Percentiles rank a stretch among this genome's conserved stretches.
Evolutionary conservation across 2,113 vertebrate genomes (phyloP).

Genomic region (Malurus cyaneus): DNA sequence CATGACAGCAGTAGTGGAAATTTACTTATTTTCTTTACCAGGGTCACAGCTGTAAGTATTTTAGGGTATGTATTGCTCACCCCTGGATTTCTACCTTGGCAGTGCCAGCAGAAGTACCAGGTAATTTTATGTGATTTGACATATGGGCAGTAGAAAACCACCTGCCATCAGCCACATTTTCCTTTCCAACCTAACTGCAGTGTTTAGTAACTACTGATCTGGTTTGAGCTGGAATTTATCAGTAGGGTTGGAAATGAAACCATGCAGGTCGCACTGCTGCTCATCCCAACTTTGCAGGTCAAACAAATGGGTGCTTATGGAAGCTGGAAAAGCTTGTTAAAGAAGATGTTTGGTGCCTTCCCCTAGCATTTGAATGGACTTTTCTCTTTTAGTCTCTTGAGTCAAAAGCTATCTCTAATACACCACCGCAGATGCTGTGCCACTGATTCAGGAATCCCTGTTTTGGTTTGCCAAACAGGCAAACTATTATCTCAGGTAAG

Average conservation of each 20-base stretch:
- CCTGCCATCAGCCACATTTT: background rate
- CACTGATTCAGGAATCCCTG: conserved; percentile 12
- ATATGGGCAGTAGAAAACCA: background rate
- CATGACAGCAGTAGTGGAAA: conserved; percentile 14
- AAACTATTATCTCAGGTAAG: background rate
- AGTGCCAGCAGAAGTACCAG: background rate
- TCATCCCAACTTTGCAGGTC: background rate
- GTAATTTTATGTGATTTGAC: background rate
- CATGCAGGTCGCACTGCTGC: background rate
- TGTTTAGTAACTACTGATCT: background rate
- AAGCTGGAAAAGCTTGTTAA: background rate
- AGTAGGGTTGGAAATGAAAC: background rate
- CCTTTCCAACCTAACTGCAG: background rate
- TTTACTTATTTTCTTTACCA: conserved; percentile 3
- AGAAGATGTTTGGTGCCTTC: background rate
- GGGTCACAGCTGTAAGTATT: conserved; percentile 6
- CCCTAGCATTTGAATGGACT: background rate
- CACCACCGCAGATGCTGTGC: background rate
- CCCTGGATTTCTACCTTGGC: background rate
- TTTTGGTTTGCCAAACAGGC: conserved; percentile 33
- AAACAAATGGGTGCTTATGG: background rate
- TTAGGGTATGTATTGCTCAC: background rate
- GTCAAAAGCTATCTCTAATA: background rate
- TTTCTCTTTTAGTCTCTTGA: background rate
- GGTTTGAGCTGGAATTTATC: background rate